Conservation (phyloP, 2,888 invertebrate genomes). For the Calameuta pallipes region DNA sequence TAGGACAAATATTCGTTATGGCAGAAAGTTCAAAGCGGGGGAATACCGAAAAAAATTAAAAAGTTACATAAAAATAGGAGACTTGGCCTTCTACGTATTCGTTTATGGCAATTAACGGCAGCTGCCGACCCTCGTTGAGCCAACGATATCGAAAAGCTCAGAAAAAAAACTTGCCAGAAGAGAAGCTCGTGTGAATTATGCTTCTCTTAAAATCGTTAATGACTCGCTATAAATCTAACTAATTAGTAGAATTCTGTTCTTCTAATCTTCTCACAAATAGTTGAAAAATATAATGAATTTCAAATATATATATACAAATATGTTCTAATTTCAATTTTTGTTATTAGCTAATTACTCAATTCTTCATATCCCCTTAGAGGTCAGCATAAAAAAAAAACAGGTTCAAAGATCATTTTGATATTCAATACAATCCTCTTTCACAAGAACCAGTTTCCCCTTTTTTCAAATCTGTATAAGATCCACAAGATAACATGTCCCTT, state of each 20-base stretch:
- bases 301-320: background rate
- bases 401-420: no score
- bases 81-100: conserved; percentile 2
- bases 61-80: background rate
- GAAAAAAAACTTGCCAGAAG: background rate
- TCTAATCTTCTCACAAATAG: background rate
- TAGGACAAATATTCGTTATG: conserved; percentile 26
- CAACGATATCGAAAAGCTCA: conserved; percentile 7
- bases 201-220: conserved; percentile 14
- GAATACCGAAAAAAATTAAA: background rate
- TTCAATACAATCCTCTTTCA: background rate
- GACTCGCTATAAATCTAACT: conserved; percentile 15
- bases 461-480: background rate
- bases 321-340: background rate
- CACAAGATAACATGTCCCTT: background rate
- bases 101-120: conserved; percentile 16
- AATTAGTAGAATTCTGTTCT: background rate
- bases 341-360: no score
- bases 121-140: background rate
- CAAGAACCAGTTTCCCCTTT: background rate
- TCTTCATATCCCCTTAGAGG: no score
- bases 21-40: conserved; percentile 7
- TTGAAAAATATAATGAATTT: background rate
- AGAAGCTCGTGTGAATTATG: conserved; percentile 18
- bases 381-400: no score